These are phyloP conservation scores for Drosophila ficusphila DNA, from an alignment of 1,140 invertebrate genomes.

Conservation along the genomic window DNA sequence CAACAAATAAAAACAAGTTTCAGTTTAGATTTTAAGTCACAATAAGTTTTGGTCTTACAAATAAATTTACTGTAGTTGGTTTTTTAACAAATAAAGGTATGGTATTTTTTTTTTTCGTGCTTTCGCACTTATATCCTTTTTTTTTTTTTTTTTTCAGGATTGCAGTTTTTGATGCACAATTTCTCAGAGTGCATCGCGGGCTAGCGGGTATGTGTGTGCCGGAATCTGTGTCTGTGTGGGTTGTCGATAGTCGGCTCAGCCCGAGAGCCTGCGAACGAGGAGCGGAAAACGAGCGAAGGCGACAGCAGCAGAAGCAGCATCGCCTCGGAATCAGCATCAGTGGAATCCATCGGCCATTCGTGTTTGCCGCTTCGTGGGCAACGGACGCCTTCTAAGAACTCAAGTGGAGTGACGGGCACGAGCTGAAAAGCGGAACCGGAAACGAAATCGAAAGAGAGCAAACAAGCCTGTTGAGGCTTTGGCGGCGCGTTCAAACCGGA, in stretches of 20 bases:
- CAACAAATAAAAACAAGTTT: no score
- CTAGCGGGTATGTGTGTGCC: neutral
- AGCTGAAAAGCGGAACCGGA: slow-evolving; percentile 34
- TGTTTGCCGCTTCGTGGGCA: slow-evolving; percentile 68
- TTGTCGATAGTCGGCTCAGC: slow-evolving; percentile 34
- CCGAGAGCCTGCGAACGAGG: slow-evolving; percentile 45
- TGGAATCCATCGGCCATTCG: slow-evolving; percentile 56
- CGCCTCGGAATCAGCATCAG: slow-evolving; percentile 31
- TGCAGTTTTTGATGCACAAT: neutral
- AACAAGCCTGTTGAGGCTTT: slow-evolving; percentile 33
- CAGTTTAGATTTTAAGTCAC: no score
- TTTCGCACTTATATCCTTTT: no score
- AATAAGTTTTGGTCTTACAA: no score
- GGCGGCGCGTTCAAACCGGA: slow-evolving; percentile 61
- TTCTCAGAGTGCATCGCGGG: slow-evolving; percentile 8
- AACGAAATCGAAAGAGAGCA: slow-evolving; percentile 14
- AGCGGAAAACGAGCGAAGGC: slow-evolving; percentile 32
- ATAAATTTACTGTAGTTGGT: no score
- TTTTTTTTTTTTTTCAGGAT: neutral
- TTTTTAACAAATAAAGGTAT: no score
- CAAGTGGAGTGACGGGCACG: slow-evolving; percentile 19
- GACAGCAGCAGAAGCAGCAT: slow-evolving; percentile 27
- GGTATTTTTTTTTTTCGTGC: no score
- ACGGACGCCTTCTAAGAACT: slow-evolving; percentile 58
- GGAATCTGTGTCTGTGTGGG: slow-evolving; percentile 14